Evolutionary conservation across 1,140 invertebrate genomes (phyloP).

Genomic region (Papilio dardanus): DNA sequence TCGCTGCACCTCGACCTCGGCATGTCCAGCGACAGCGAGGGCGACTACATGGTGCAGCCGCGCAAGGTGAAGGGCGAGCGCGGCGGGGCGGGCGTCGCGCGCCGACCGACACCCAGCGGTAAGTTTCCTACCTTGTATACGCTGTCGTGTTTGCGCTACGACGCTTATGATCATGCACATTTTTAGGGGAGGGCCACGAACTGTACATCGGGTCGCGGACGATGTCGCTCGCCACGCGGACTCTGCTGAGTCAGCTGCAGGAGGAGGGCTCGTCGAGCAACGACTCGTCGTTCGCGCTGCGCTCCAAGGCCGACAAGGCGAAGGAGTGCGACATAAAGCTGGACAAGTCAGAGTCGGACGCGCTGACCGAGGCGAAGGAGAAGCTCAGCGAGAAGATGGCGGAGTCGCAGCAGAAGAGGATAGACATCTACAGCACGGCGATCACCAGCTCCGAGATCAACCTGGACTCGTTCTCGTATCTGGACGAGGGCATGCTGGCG

Average conservation of each 20-base stretch:
- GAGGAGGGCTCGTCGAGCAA: conserved; percentile 81
- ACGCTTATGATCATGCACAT: conserved; percentile 42
- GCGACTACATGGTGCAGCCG: conserved; percentile 67
- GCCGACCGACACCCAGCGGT: conserved; percentile 63
- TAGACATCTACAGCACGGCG: conserved; percentile 80
- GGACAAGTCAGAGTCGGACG: conserved; percentile 69
- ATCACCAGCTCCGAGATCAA: conserved; percentile 80
- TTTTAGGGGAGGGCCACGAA: conserved; percentile 72
- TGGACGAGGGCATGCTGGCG: conserved; percentile 77
- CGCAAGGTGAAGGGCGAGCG: conserved; percentile 60
- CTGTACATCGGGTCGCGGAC: conserved; percentile 67
- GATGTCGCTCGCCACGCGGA: conserved; percentile 70
- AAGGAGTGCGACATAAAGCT: conserved; percentile 57
- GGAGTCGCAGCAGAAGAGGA: conserved; percentile 72
- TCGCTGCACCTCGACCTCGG: conserved; percentile 77
- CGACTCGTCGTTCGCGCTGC: conserved; percentile 78
- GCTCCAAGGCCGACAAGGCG: conserved; percentile 59
- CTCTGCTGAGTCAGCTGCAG: conserved; percentile 77
- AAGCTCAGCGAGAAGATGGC: conserved; percentile 75
- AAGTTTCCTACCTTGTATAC: conserved; percentile 50
- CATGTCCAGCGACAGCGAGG: conserved; percentile 81
- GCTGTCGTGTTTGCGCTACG: conserved; percentile 6
- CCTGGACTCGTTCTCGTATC: conserved; percentile 80
- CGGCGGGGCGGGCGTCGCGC: conserved; percentile 62
- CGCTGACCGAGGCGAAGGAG: conserved; percentile 72